phyloP scores from a whole-genome alignment of 1,140 invertebrate species.

The Scaptodrosophila lebanonensis region DNA sequence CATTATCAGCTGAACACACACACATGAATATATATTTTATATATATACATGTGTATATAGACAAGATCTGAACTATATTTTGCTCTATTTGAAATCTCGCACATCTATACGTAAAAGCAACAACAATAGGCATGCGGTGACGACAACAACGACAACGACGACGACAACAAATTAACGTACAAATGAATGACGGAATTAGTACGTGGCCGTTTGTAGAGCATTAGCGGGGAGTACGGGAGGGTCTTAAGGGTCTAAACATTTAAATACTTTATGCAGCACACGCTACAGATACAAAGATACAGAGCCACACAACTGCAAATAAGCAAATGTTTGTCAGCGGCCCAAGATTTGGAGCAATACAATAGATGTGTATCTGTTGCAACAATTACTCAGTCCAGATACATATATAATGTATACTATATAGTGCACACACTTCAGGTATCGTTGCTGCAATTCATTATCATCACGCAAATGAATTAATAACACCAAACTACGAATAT shows the following conservation, averaged over 20 bases:
- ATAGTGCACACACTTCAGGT: constrained; percentile 3
- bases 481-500: constrained; percentile 68
- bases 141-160: constrained; percentile 36
- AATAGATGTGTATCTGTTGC: background rate
- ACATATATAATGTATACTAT: constrained; percentile 2
- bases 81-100: constrained; percentile 70
- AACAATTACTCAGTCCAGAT: background rate
- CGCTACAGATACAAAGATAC: background rate
- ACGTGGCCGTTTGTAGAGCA: constrained; percentile 39
- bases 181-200: constrained; percentile 74
- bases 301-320: background rate
- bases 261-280: background rate
- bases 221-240: constrained; percentile 10
- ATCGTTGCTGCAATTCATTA: constrained; percentile 55
- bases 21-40: constrained; percentile 17
- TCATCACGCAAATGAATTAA: constrained; percentile 63
- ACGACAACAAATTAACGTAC: constrained; percentile 68
- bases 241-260: background rate
- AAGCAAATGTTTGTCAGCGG: too few relatives aligned
- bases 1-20: constrained; percentile 45
- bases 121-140: constrained; percentile 25
- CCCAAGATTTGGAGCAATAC: too few relatives aligned
- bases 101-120: constrained; percentile 61
- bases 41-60: background rate
- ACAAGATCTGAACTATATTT: constrained; percentile 64